Conservation (phyloP, 1,140 invertebrate species). For the Drosophila seguyi region DNA sequence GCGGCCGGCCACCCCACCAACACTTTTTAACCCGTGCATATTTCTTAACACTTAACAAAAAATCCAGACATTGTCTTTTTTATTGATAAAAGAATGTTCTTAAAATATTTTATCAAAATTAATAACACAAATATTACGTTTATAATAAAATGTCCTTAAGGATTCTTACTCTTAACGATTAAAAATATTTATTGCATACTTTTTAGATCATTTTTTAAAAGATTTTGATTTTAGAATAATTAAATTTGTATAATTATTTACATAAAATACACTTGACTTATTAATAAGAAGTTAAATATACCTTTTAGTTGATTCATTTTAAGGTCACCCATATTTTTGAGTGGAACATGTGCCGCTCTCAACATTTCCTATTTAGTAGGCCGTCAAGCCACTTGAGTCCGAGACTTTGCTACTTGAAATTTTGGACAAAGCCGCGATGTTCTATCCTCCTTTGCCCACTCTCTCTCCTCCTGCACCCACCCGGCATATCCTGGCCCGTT, state of each 20-base stretch:
- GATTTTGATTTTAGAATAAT: not conserved
- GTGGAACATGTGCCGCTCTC: conserved; percentile 9
- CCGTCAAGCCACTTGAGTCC: conserved; percentile 73
- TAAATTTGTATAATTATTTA: not conserved
- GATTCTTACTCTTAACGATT: too few relatives aligned
- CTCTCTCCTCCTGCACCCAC: not conserved
- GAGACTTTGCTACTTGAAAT: conserved; percentile 76
- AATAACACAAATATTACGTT: not conserved
- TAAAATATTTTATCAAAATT: not conserved
- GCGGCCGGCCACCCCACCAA: not conserved
- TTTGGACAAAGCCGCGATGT: conserved; percentile 63
- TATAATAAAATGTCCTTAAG: not conserved
- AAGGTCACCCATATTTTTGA: not conserved
- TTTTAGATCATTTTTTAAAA: not conserved
- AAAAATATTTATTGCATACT: not conserved
- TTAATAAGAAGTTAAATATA: not conserved
- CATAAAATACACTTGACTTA: not conserved
- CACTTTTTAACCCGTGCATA: not conserved
- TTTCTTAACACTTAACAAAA: not conserved
- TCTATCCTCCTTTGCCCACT: not conserved
- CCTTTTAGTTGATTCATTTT: not conserved
- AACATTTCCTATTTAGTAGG: conserved; percentile 64
- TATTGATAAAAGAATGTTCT: too few relatives aligned
- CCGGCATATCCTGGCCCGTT: conserved; percentile 5
- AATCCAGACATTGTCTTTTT: not conserved